Percentiles rank a stretch among this genome's conserved stretches.
Evolutionary conservation across 2,888 invertebrate species (phyloP).

Genomic region (Drosophila sordidapex): DNA sequence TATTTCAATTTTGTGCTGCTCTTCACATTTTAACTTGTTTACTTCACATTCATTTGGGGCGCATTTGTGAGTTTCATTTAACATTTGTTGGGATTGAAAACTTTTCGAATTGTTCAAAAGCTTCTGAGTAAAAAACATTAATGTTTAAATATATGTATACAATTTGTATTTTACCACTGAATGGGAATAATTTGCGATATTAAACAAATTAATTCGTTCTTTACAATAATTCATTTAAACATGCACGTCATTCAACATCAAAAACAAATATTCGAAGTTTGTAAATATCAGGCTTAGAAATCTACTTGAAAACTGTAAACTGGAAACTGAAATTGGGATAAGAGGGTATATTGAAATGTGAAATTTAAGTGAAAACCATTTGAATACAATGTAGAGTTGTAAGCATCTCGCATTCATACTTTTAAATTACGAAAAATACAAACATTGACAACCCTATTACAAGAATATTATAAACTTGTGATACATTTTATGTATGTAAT

Average conservation of each 20-base stretch:
- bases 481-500: constrained; percentile 74
- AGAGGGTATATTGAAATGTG: constrained; percentile 61
- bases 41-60: constrained; percentile 6
- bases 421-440: constrained; percentile 25
- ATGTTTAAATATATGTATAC: constrained; percentile 4
- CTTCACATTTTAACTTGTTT: constrained; percentile 41
- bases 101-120: constrained; percentile 14
- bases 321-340: constrained; percentile 21
- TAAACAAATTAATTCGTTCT: background rate
- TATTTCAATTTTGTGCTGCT: constrained; percentile 20
- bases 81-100: constrained; percentile 14
- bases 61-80: constrained; percentile 22
- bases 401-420: constrained; percentile 29
- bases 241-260: constrained; percentile 22
- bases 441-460: constrained; percentile 18
- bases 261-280: constrained; percentile 62
- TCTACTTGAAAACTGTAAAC: constrained; percentile 37
- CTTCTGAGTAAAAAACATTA: background rate
- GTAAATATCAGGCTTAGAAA: constrained; percentile 82
- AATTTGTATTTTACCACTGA: constrained; percentile 6
- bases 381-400: constrained; percentile 31
- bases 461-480: constrained; percentile 70
- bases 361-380: constrained; percentile 35
- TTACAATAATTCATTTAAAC: background rate
- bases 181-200: background rate